These are phyloP conservation scores for Noctua janthe DNA, from an alignment of 2,888 invertebrate species.

Conservation along the genomic window DNA sequence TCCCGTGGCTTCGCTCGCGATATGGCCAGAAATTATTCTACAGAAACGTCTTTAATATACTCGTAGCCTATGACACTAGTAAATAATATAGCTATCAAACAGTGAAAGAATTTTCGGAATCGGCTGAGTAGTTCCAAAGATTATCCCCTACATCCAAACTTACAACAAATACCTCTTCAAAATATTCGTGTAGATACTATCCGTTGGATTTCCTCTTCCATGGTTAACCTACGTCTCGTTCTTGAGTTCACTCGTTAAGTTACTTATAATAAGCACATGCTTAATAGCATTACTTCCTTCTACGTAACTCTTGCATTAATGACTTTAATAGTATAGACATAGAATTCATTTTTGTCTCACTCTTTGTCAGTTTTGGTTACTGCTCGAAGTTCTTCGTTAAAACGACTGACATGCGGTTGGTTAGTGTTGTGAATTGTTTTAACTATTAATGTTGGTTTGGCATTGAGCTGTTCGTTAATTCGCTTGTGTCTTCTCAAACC, in stretches of 20 bases:
- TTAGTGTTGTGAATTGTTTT: conserved; percentile 46
- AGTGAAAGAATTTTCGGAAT: background rate
- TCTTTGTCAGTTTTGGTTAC: conserved; percentile 28
- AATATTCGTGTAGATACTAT: conserved; percentile 6
- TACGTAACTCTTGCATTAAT: conserved; percentile 64
- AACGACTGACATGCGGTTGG: conserved; percentile 52
- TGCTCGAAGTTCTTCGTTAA: conserved; percentile 51
- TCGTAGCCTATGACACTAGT: fast-evolving
- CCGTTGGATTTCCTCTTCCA: conserved; percentile 20
- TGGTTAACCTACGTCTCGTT: conserved; percentile 74
- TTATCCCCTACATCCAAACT: background rate
- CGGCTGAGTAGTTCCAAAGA: background rate
- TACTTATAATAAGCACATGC: conserved; percentile 82
- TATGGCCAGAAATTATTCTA: background rate
- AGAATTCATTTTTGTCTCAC: conserved; percentile 66
- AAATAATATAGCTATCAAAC: background rate
- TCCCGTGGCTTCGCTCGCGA: background rate
- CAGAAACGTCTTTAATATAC: background rate
- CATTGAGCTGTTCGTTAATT: conserved; percentile 43
- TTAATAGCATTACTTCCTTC: conserved; percentile 83
- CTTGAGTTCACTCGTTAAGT: conserved; percentile 77
- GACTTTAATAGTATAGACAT: conserved; percentile 66
- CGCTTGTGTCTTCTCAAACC: conserved; percentile 23
- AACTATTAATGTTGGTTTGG: conserved; percentile 35
- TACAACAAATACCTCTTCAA: too few relatives aligned